A percentile compares a stretch with the other conserved stretches of the same genome.
phyloP scores from a whole-genome alignment of 2,888 invertebrate species.

The Mythimna ferrago region DNA sequence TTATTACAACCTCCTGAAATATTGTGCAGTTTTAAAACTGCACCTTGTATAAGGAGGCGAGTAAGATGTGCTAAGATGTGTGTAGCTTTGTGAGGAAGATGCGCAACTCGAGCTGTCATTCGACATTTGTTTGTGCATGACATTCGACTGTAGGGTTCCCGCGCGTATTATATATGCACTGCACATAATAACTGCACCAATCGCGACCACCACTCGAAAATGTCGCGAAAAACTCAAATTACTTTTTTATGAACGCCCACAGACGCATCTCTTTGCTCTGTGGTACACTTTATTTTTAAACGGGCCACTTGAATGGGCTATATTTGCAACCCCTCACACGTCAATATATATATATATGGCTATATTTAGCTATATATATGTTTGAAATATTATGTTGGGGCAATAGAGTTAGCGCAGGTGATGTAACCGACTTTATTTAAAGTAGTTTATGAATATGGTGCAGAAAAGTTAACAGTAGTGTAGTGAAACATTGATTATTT shows the following conservation, averaged over 20 bases:
- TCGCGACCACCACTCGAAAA: too few species aligned
- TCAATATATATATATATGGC: not conserved
- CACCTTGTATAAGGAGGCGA: too few species aligned
- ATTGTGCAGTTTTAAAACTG: too few species aligned
- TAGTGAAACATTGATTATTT: not conserved
- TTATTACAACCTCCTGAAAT: too few species aligned
- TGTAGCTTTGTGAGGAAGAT: too few species aligned
- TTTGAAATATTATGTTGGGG: constrained; percentile 22
- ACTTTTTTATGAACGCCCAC: not conserved
- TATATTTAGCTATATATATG: not conserved
- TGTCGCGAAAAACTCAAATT: too few species aligned
- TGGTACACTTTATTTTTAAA: constrained; percentile 38
- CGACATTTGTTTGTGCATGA: too few species aligned
- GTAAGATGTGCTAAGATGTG: too few species aligned
- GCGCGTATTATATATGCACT: too few species aligned
- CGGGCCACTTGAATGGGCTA: constrained; percentile 46
- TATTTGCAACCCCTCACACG: constrained; percentile 29
- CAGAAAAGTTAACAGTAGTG: not conserved
- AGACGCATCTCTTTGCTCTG: not conserved
- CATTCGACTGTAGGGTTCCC: too few species aligned
- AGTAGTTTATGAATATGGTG: not conserved
- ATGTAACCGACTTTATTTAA: not conserved
- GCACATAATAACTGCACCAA: too few species aligned
- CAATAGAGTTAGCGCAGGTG: not conserved
- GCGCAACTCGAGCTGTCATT: too few species aligned